Evolutionary conservation across 2,113 vertebrate genomes (phyloP), one percentile per base, ranked within the genome.

Genomic region (Anser brachyrhynchus): DNA sequence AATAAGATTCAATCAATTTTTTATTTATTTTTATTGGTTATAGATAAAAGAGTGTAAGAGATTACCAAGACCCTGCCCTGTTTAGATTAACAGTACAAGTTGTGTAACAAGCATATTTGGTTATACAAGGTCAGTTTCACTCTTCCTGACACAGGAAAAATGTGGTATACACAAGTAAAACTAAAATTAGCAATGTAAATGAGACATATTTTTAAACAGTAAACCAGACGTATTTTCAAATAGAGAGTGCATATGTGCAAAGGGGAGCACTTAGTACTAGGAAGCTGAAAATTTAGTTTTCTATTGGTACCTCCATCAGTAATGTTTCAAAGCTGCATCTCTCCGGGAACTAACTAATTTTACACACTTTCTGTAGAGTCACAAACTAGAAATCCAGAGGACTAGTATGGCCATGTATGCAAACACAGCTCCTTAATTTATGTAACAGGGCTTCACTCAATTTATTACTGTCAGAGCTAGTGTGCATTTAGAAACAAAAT

Each of bases 381-480:
- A 66, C 12, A 65, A 28, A n/a, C 11, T 10, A 14, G 11, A 87
- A 55, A 23, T 43, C 33, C 17, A 29, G 41, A 87, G 25, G 44
- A 54, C 14, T 20, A 10, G 3, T 16, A 11, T 1, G 2, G 14
- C 25, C 64, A 25, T 3, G 0, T 37, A 8, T 46, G 11, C 10
- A 72, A 70, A 35, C 9, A 92, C 29, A 84, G 15, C 20, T 64
- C 37, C 10, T 19, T 65, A 65, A 65, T 19, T 65, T 65, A 65
- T 19, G 37, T 41, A 26, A 29, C 3, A 35, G 13, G 26, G 62
- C 28, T 55, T 84, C 20, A 46, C 19, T 59, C 46, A 49, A 0
- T 55, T 70, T 11, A 2, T 35, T 72, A 16, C 7, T 64, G 23
- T 46, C 44, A 73, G 25, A 80, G 8, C 16, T 59, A 69, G 13